Base-by-base conservation (phyloP, 2,888 invertebrate species). In the Trichopoda pennipes region DNA sequence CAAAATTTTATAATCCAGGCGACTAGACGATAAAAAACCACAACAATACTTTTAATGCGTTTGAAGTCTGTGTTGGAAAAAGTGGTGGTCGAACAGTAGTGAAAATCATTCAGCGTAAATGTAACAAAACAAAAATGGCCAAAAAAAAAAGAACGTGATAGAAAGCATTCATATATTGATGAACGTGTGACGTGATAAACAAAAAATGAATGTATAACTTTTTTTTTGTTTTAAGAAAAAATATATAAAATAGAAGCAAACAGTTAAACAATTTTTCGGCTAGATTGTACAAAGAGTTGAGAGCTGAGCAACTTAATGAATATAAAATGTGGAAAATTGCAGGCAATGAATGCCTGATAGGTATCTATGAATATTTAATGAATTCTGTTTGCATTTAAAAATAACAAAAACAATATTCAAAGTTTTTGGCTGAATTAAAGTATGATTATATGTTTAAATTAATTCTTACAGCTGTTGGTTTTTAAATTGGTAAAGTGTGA, bases 1-100 rank as follows among this genome's bases (percentile, higher is more conserved):
- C 19, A 82, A 80, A 80, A 61, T 72, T 78, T 78, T 74, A 76
- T 81, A 84, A 84, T 81, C 84, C 84, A 63, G 35, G 35, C 66
- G 81, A 81, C 81, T 78, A 79, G 81, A 81, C 81, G 75, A 75
- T 47, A 79, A 63, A 74, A 78, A 81, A n/a, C 21, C 70, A 69
- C 72, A 79, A 82, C 56, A 78, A 63, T 80, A 49, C 68, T 66
- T 68, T 53, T 3, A 56, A 32, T 58, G 35, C 68, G 47, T 42
- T 64, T 16, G 21, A 21, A 60, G 64, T 53, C 23, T 47, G 61
- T 61, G 19, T 12, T 47, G 63, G 6, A 49, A 53, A 66, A 79
- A 79, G n/a, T 47, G 55, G 51, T 47, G 55, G 51, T 47, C 47
- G 10, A 60, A 42, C 66, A 60, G 66, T 9, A 53, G 61, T 60